Base-by-base conservation (phyloP, 53 echinoderm and acorn worm species). In the Crossaster papposus region DNA sequence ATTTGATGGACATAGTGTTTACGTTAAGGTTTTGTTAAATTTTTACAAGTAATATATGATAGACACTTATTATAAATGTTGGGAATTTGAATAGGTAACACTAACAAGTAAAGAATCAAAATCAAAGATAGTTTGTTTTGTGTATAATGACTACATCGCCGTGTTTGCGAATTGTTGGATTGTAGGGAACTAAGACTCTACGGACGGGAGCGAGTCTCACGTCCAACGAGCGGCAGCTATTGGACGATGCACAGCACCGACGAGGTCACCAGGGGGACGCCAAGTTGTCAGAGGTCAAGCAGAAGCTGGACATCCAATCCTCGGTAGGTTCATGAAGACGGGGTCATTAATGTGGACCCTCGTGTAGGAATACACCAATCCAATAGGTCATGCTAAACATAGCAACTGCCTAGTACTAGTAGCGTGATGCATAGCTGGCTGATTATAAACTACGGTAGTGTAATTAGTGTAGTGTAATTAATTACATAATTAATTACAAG, bases 171-270 rank as follows among this genome's bases (percentile, higher is more conserved):
- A n/a, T n/a, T n/a, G n/a, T 22, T 78, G 72, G 8, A 55, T 35
- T 83, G 4, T 37, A 97, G 97, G 90, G 88, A 29, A 93, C 97
- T 8, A 94, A 88, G 38, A 82, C 91, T 34, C 91, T 97, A 2
- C 91, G 97, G 35, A 58, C 90, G 74, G 97, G 97, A 2, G 88
- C 91, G 70, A 70, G 78, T 51, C 70, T 94, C 50, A 64, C 90
- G 31, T 29, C 79, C 15, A 81, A 79, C 26, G 97, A 97, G 52
- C 44, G 79, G 2, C 70, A 83, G 14, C 88, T 93, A 30, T 50
- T 94, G 23, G 87, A 81, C 36, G 85, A 89, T 20, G 86, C 85
- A 20, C 79, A 76, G 14, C 79, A 88, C 18, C 79, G 62, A n/a
- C 55, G 24, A 29, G 89, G 82, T 90, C 76, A 76, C 0, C 91